Percentiles rank a stretch among this genome's conserved stretches.
These are phyloP conservation scores for Numenius arquata DNA, from an alignment of 2,113 vertebrate species.

Conservation along the genomic window DNA sequence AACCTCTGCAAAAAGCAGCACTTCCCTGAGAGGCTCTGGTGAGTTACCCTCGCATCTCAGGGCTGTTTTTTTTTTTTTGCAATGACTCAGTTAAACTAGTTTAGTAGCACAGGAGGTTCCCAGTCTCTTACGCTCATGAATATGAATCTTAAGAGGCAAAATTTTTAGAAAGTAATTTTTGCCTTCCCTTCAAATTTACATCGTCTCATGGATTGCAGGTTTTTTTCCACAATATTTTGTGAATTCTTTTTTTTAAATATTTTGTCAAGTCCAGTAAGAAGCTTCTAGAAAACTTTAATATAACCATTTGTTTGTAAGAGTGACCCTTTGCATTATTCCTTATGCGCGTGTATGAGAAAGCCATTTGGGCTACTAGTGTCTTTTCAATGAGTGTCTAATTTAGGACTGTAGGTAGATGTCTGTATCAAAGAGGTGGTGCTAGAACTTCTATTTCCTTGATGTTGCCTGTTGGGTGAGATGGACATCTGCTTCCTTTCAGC, in stretches of 20 bases:
- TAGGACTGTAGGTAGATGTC: not conserved
- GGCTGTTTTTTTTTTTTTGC: not conserved
- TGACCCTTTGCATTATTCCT: not conserved
- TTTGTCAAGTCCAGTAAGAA: not conserved
- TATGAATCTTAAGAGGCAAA: not conserved
- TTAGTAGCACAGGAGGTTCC: not conserved
- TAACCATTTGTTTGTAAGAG: not conserved
- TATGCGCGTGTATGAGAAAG: not conserved
- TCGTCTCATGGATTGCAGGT: not conserved
- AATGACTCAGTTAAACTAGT: not conserved
- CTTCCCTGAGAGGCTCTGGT: not conserved
- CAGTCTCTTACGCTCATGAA: not conserved
- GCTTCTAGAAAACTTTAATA: not conserved
- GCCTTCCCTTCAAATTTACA: not conserved
- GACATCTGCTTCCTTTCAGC: not conserved
- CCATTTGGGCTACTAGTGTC: not conserved
- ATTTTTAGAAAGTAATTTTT: not conserved
- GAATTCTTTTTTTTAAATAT: not conserved
- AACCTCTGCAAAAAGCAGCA: not conserved
- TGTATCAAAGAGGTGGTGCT: not conserved
- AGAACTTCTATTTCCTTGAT: not conserved
- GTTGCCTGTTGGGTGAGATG: not conserved
- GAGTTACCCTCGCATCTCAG: not conserved
- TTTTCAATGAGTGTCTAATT: not conserved
- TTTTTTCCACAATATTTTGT: not conserved